Evolutionary conservation across 1,140 invertebrate species (phyloP), one percentile per base, ranked within the genome.

Genomic region (Antheraea mylitta): DNA sequence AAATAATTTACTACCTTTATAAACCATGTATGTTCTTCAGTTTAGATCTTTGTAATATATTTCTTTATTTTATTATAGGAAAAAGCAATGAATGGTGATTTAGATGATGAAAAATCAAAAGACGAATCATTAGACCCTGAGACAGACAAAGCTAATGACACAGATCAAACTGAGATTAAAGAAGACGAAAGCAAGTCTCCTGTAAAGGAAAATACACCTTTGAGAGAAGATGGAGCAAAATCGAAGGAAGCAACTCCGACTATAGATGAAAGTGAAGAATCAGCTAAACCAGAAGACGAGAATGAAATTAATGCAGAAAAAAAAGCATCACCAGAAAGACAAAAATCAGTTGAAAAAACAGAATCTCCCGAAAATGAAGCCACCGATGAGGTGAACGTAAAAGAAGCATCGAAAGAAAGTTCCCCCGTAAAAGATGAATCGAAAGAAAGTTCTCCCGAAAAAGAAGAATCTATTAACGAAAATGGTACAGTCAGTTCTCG

Each of bases 401-500:
- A 76, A 48, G 74, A 75, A 53, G 38, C 58, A 45, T 73, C 75
- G 71, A 84, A 86, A 75, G 86, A 87, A 68, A 81, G 66, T 64
- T 78, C 81, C n/a, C 79, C 86, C 10, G 72, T 74, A 16, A 82
- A 82, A 70, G 81, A 81, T 13, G 81, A 78, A 66, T 65, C 70
- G 22, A 30, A 30, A 30, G 22, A 30, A 68, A 81, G 66, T 64
- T 78, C 81, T 18, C 79, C 86, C 10, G 72, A 75, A 16, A 82
- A 82, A 70, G 81, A 81, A 16, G 81, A 79, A 67, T 65, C 70
- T 36, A 78, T 78, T 3, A 84, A 88, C 74, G 82, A 87, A 74
- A 91, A 90, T 82, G 90, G 86, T 36, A 79, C 82, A 48, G 77
- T 76, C 0, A 87, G 85, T 61, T 92, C 90, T 69, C 88, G 86